A percentile compares a stretch with the other conserved stretches of the same genome.
phyloP scores from a whole-genome alignment of 2,888 invertebrate species.

The Metallyticus violacea region DNA sequence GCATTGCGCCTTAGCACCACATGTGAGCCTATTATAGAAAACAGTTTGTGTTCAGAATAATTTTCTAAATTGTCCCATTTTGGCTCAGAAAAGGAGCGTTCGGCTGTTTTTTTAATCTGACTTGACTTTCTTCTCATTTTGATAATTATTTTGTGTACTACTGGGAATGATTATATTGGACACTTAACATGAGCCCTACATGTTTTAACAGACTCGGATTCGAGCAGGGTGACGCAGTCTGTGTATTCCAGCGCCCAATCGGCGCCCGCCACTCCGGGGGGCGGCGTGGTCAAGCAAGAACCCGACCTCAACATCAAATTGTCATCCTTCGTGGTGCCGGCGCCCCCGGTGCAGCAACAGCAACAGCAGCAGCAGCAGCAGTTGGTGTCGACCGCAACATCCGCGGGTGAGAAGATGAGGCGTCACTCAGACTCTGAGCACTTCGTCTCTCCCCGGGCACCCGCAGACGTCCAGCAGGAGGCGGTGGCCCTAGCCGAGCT shows the following conservation, averaged over 20 bases:
- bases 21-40: too few species aligned
- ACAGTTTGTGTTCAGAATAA: too few species aligned
- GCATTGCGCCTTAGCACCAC: too few species aligned
- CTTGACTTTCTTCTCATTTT: too few species aligned
- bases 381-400: conserved; percentile 29
- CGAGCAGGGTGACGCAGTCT: background rate
- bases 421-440: conserved; percentile 59
- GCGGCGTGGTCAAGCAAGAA: conserved; percentile 42
- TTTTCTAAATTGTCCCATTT: too few species aligned
- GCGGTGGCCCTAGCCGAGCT: conserved; percentile 72
- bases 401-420: conserved; percentile 43
- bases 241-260: conserved; percentile 38
- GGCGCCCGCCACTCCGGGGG: background rate
- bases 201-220: background rate
- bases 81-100: too few species aligned
- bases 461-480: conserved; percentile 48
- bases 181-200: too few species aligned
- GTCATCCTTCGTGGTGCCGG: conserved; percentile 56
- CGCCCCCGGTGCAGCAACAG: conserved; percentile 24
- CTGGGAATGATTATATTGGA: too few species aligned
- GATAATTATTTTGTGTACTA: too few species aligned
- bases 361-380: conserved; percentile 37
- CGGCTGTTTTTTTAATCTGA: too few species aligned
- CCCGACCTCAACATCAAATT: conserved; percentile 42
- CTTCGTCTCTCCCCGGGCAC: conserved; percentile 49